Percentiles rank a stretch among this genome's conserved stretches.
Evolutionary conservation across 2,113 vertebrate genomes (phyloP).

Genomic region (Etheostoma spectabile): DNA sequence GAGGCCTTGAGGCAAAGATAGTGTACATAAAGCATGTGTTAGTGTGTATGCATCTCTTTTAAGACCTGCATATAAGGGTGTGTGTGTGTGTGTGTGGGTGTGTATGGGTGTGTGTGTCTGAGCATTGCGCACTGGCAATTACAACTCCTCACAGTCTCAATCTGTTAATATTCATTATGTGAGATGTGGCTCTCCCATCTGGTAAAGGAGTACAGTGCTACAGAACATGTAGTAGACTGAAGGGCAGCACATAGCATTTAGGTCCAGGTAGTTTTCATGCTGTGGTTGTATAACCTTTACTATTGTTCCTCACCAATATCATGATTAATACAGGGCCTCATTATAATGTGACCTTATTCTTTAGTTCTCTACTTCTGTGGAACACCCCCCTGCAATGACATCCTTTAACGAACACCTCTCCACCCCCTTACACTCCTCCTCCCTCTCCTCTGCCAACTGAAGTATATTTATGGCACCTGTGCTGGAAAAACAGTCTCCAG

Average conservation of each 20-base stretch:
- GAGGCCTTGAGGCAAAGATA: conserved; percentile 72
- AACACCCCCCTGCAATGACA: conserved; percentile 49
- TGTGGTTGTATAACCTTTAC: conserved; percentile 56
- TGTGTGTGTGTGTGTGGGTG: conserved; percentile 7
- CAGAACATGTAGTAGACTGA: conserved; percentile 32
- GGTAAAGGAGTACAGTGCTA: not conserved
- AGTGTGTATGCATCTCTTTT: conserved; percentile 16
- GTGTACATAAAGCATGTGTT: conserved; percentile 50
- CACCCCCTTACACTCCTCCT: conserved; percentile 47
- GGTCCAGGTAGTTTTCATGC: conserved; percentile 14
- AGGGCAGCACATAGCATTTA: conserved; percentile 1
- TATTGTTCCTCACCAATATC: conserved; percentile 47
- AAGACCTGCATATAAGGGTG: not conserved
- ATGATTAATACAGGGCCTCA: conserved; percentile 65
- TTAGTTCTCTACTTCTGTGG: conserved; percentile 45
- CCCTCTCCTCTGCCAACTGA: conserved; percentile 71
- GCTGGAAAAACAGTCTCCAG: conserved; percentile 79
- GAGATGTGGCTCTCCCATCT: conserved; percentile 14
- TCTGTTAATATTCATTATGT: conserved; percentile 35
- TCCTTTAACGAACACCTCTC: conserved; percentile 65
- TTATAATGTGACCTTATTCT: conserved; percentile 70
- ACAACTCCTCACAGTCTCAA: conserved; percentile 38
- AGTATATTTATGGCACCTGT: conserved; percentile 84
- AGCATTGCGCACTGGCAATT: conserved; percentile 22
- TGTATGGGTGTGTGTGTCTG: conserved; percentile 1